Percentiles rank a stretch among this genome's conserved stretches.
Conservation (phyloP, 2,888 invertebrate species). For the Drosophila austrosaltans region DNA sequence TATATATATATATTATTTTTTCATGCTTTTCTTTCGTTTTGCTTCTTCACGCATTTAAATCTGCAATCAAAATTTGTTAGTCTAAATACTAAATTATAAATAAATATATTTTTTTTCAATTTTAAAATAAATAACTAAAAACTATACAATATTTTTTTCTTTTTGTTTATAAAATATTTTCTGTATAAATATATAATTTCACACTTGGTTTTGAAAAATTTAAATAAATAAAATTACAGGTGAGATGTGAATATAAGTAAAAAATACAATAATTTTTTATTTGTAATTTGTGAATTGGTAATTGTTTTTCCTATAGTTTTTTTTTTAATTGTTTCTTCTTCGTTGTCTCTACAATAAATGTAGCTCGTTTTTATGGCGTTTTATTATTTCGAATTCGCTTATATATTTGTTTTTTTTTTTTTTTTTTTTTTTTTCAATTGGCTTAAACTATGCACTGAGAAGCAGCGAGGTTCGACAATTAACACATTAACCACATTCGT, state of each 20-base stretch:
- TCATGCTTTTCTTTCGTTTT: constrained; percentile 55
- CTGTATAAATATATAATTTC: constrained; percentile 58
- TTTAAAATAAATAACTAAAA: constrained; percentile 65
- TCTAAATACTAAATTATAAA: constrained; percentile 64
- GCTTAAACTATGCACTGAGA: constrained; percentile 80
- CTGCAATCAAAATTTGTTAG: constrained; percentile 60
- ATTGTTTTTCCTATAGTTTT: constrained; percentile 1
- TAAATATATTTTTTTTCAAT: constrained; percentile 34
- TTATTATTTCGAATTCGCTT: constrained; percentile 22
- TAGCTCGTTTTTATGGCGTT: constrained; percentile 44
- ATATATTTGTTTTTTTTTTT: constrained; percentile 6
- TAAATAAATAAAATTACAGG: constrained; percentile 52
- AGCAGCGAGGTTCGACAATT: constrained; percentile 81
- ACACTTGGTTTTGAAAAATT: constrained; percentile 37
- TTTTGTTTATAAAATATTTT: constrained; percentile 18
- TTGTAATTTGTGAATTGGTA: constrained; percentile 58
- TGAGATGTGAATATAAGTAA: constrained; percentile 45
- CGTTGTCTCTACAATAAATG: constrained; percentile 43
- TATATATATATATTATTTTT: constrained; percentile 44
- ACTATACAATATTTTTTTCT: constrained; percentile 25
- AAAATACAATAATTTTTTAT: constrained; percentile 62
- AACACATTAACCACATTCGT: constrained; percentile 33
- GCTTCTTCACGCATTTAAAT: constrained; percentile 33
- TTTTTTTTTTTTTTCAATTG: constrained; percentile 31
- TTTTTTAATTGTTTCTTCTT: constrained; percentile 20